A percentile compares a stretch with the other conserved stretches of the same genome.
Evolutionary conservation across 2,797 vertebrate species (phyloP).

Genomic region (Sebastes steindachneri): DNA sequence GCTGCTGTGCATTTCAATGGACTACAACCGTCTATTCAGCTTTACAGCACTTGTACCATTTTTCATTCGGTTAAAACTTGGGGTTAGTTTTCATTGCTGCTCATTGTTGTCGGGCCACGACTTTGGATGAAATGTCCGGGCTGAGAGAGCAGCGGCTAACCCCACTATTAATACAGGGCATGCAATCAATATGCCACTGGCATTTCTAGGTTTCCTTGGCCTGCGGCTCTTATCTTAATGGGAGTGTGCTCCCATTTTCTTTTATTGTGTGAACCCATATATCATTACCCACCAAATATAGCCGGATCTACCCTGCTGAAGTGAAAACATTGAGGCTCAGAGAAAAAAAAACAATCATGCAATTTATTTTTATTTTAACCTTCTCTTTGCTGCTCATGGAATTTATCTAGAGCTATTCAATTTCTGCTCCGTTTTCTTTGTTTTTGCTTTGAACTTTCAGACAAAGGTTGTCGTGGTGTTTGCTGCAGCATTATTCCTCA

Average conservation of each 20-base stretch:
- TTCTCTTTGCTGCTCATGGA: constrained; percentile 19
- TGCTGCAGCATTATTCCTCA: constrained; percentile 28
- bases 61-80: constrained; percentile 19
- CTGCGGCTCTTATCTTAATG: constrained; percentile 79
- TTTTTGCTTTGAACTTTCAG: constrained; percentile 28
- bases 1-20: neutral
- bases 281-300: constrained; percentile 79
- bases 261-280: constrained; percentile 78
- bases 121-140: constrained; percentile 44
- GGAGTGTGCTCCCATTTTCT: constrained; percentile 75
- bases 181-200: constrained; percentile 79
- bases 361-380: constrained; percentile 61
- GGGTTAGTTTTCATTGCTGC: constrained; percentile 37
- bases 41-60: neutral
- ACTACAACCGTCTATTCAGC: neutral
- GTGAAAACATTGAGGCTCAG: constrained; percentile 51
- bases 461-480: constrained; percentile 17
- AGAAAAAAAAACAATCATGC: constrained; percentile 41
- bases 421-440: constrained; percentile 38
- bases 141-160: constrained; percentile 52
- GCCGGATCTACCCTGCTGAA: constrained; percentile 57
- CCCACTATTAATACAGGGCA: constrained; percentile 69
- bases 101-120: constrained; percentile 25
- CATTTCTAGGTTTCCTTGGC: constrained; percentile 77
- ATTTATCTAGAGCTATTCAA: constrained; percentile 34